Conservation (phyloP, 2,888 invertebrate genomes). For the Drosophila infuscata region DNA sequence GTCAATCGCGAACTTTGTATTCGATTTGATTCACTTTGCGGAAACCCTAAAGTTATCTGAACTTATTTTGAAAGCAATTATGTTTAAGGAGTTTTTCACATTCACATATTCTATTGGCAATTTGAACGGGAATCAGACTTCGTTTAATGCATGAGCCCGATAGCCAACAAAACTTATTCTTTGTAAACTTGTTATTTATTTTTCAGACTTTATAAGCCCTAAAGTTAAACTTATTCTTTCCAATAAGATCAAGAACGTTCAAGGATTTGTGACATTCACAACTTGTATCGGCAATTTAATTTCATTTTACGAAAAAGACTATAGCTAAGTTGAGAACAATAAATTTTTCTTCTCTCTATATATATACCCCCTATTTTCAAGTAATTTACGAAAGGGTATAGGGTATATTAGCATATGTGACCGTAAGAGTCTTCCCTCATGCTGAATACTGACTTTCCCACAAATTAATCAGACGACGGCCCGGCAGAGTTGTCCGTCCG, state of each 20-base stretch:
- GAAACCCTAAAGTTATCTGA: not conserved
- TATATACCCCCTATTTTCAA: not conserved
- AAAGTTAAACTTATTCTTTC: not conserved
- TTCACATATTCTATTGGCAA: not conserved
- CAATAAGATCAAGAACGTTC: not conserved
- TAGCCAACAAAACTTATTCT: not conserved
- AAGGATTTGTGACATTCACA: not conserved
- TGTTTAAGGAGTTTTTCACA: not conserved
- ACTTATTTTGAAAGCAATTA: not conserved
- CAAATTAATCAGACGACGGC: constrained; percentile 69
- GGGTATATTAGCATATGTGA: constrained; percentile 6
- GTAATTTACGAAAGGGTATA: not conserved
- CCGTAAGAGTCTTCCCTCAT: constrained; percentile 17
- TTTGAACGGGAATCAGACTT: not conserved
- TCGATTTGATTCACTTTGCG: not conserved
- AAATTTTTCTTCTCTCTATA: not conserved
- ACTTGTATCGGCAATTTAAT: not conserved
- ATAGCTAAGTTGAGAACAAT: not conserved
- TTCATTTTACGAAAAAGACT: not conserved
- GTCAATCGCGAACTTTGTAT: not conserved
- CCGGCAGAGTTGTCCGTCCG: constrained; percentile 1
- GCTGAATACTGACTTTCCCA: constrained; percentile 50
- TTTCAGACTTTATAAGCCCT: not conserved
- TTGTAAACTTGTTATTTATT: not conserved
- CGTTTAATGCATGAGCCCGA: not conserved